Conservation (phyloP, 2,113 vertebrate species). For the Coptodon bakossiorum region DNA sequence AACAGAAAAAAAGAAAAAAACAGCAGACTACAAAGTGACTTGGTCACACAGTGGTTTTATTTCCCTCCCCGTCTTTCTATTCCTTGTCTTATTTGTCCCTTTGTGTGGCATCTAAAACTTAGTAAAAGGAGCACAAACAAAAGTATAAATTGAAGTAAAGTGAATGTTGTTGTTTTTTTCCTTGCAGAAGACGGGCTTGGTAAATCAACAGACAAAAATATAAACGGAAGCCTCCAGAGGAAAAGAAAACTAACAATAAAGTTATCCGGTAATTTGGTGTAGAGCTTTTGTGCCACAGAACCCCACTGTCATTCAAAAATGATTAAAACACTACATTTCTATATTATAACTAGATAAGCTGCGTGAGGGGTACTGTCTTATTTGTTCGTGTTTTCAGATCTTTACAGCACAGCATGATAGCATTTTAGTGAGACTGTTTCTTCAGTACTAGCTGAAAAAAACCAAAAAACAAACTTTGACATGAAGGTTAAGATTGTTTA, state of each 20-base stretch:
- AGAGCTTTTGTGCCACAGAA: neutral
- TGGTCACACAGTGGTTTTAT: neutral
- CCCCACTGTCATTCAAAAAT: neutral
- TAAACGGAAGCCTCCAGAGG: neutral
- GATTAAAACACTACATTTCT: neutral
- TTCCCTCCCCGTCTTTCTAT: neutral
- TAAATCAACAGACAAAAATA: neutral
- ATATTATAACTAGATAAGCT: neutral
- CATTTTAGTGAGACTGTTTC: neutral
- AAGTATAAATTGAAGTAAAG: neutral
- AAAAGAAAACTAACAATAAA: neutral
- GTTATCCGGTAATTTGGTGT: neutral
- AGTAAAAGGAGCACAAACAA: neutral
- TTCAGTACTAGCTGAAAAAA: neutral
- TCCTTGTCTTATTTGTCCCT: neutral
- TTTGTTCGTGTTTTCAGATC: neutral
- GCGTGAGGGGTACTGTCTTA: neutral
- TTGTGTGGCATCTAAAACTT: neutral
- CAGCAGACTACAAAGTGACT: neutral
- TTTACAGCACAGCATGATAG: neutral
- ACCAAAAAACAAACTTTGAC: neutral
- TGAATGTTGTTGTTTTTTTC: fast-evolving
- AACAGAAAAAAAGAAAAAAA: neutral
- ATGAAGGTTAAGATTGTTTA: neutral
- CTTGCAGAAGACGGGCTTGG: neutral